These are phyloP conservation scores for Odocoileus hemionus DNA, from an alignment of 2,113 vertebrate species.

Conservation along the genomic window DNA sequence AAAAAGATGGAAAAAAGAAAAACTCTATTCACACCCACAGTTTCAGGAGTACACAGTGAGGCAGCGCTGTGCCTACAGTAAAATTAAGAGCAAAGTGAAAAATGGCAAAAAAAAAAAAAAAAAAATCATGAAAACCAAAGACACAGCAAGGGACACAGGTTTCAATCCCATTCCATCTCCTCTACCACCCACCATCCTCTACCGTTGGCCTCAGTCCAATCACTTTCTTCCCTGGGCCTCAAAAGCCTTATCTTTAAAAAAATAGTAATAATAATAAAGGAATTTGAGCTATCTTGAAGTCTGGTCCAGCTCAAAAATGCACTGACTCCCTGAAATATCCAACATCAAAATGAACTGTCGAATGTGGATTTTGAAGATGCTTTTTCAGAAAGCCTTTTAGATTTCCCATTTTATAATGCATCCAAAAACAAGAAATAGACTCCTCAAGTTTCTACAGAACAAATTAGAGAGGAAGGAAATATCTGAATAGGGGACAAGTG, in stretches of 20 bases:
- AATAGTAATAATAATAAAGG: too few relatives aligned
- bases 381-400: conserved; percentile 5
- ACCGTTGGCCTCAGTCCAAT: background rate
- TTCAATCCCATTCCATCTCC: too few relatives aligned
- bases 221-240: background rate
- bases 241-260: background rate
- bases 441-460: conserved; percentile 33
- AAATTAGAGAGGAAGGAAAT: conserved; percentile 56
- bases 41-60: background rate
- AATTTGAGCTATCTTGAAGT: background rate
- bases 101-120: background rate
- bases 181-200: background rate
- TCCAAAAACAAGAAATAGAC: background rate
- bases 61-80: background rate
- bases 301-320: background rate
- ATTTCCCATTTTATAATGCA: background rate
- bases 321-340: background rate
- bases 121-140: background rate
- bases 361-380: background rate
- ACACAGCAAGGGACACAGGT: background rate
- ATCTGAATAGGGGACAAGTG: background rate
- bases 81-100: background rate
- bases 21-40: background rate
- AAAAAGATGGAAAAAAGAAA: background rate
- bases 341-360: background rate